Percentiles rank a stretch among this genome's conserved stretches.
Evolutionary conservation across 92 coral and sea anemone genomes (phyloP).

Genomic region (Epizoanthus illoricatus): DNA sequence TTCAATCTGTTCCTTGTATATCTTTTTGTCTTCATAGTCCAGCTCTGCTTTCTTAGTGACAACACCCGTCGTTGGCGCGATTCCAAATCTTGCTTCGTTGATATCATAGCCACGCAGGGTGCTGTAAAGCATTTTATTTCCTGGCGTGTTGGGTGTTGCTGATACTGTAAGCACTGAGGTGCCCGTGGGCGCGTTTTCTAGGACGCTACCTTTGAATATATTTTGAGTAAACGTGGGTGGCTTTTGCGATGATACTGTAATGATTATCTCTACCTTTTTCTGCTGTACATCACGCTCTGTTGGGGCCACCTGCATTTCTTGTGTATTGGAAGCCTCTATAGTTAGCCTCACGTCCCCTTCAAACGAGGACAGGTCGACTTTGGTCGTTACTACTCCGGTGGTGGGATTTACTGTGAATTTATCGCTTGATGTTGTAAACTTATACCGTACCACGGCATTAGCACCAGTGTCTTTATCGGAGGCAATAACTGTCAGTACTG

Average conservation of each 20-base stretch:
- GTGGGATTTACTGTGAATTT: conserved; percentile 47
- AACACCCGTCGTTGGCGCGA: conserved; percentile 73
- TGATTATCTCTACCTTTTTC: conserved; percentile 46
- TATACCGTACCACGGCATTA: conserved; percentile 68
- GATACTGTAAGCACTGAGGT: neutral
- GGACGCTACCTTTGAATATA: conserved; percentile 46
- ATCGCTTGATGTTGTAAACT: conserved; percentile 56
- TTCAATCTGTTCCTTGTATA: conserved; percentile 63
- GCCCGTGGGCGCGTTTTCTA: conserved; percentile 58
- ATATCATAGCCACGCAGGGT: neutral
- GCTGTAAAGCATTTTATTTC: neutral
- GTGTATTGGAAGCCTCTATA: conserved; percentile 59
- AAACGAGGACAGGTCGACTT: conserved; percentile 49
- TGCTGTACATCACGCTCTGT: conserved; percentile 31
- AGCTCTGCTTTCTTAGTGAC: conserved; percentile 56
- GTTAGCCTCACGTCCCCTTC: conserved; percentile 45
- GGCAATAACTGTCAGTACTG: conserved; percentile 66
- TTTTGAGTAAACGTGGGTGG: conserved; percentile 65
- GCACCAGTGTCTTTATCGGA: conserved; percentile 60
- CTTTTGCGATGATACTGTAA: conserved; percentile 55
- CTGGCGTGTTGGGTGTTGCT: neutral
- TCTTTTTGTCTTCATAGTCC: conserved; percentile 46
- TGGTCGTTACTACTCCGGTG: conserved; percentile 72
- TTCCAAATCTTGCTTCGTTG: conserved; percentile 38
- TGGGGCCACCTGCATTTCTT: conserved; percentile 51